A percentile compares a stretch with the other conserved stretches of the same genome.
Conservation (phyloP, 2,888 invertebrate species). For the Listrodromus nycthemerus region DNA sequence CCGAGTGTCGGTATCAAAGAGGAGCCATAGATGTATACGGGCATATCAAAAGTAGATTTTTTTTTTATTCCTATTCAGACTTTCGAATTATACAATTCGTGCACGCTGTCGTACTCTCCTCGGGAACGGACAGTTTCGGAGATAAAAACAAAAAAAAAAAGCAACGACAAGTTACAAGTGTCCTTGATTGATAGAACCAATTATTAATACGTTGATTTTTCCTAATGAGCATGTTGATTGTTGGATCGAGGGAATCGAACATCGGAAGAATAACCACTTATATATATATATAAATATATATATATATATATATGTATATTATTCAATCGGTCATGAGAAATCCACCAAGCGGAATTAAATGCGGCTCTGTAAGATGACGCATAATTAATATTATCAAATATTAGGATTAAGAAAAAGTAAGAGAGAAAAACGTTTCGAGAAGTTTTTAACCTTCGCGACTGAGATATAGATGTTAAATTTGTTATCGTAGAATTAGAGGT, state of each 20-base stretch:
- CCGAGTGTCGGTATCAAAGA: slow-evolving; percentile 47
- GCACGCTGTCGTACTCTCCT: slow-evolving; percentile 44
- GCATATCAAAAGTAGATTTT: neutral
- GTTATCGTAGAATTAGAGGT: slow-evolving; percentile 75
- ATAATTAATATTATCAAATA: slow-evolving; percentile 47
- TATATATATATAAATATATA: neutral
- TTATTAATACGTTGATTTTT: neutral
- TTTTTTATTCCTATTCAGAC: slow-evolving; percentile 25
- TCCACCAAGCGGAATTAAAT: slow-evolving; percentile 58
- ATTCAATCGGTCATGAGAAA: slow-evolving; percentile 12
- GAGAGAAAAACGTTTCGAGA: slow-evolving; percentile 33
- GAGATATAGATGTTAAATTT: slow-evolving; percentile 78
- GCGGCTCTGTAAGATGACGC: slow-evolving; percentile 39
- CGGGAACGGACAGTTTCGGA: slow-evolving; percentile 31
- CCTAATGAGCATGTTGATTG: neutral
- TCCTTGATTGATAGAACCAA: slow-evolving; percentile 26
- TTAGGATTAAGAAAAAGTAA: slow-evolving; percentile 1
- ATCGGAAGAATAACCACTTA: slow-evolving; percentile 20
- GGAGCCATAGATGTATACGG: slow-evolving; percentile 26
- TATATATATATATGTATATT: neutral
- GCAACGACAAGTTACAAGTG: slow-evolving; percentile 44
- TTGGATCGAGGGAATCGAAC: neutral
- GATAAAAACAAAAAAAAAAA: slow-evolving; percentile 32
- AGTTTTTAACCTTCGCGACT: slow-evolving; percentile 73
- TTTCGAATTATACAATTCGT: slow-evolving; percentile 49